Conservation (phyloP, 1,140 invertebrate species). For the Homarus americanus region DNA sequence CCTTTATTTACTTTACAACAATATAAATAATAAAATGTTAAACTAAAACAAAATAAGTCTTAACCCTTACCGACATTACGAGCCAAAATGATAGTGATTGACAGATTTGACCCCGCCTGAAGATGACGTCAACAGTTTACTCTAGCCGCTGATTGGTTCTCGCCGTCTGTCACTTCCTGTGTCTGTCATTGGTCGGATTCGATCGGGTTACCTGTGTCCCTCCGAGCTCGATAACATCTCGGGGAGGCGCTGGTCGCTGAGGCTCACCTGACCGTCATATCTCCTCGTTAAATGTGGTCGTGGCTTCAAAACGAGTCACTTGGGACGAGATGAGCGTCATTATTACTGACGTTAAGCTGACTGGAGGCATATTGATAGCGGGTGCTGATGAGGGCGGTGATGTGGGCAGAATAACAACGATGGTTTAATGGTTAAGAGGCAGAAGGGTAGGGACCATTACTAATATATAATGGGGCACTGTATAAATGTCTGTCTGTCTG, state of each 20-base stretch:
- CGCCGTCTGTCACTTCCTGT: not conserved
- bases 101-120: slow-evolving; percentile 16
- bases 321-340: not conserved
- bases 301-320: slow-evolving; percentile 13
- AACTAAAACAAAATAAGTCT: not conserved
- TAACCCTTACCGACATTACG: not conserved
- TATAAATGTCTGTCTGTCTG: no score
- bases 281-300: slow-evolving; percentile 6
- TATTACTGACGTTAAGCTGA: not conserved
- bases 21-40: not conserved
- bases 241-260: not conserved
- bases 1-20: not conserved
- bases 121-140: slow-evolving; percentile 20
- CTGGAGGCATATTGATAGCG: not conserved
- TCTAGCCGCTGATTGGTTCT: slow-evolving; percentile 20
- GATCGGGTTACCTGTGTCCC: not conserved
- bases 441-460: no score
- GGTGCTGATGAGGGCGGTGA: not conserved
- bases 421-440: no score
- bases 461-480: no score
- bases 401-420: no score
- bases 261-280: not conserved
- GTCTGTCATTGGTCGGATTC: slow-evolving; percentile 18
- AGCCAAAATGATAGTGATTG: slow-evolving; percentile 12
- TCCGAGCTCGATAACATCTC: not conserved